phyloP scores from a whole-genome alignment of 2,113 vertebrate genomes.

The Notechis scutatus region DNA sequence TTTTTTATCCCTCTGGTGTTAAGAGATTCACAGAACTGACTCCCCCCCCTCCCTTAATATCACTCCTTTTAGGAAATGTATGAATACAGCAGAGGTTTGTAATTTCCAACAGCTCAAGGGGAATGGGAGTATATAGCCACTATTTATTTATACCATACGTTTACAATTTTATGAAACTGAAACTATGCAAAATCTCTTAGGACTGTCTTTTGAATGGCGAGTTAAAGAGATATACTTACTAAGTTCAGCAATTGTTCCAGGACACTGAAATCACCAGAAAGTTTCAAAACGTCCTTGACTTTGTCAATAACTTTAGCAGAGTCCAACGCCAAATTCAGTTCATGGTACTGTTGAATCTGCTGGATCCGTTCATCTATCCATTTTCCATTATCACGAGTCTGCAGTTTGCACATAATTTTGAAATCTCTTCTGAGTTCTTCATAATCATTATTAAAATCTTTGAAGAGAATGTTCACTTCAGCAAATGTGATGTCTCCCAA shows the following conservation, averaged over 20 bases:
- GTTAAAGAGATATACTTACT: slow-evolving; percentile 71
- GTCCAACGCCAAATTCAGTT: slow-evolving; percentile 78
- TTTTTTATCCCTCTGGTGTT: background rate
- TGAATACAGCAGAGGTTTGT: background rate
- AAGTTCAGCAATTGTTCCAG: slow-evolving; percentile 71
- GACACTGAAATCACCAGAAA: slow-evolving; percentile 83
- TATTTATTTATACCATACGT: too few species aligned
- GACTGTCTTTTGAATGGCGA: background rate
- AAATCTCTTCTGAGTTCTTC: slow-evolving; percentile 69
- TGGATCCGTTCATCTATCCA: slow-evolving; percentile 77
- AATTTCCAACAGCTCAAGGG: background rate
- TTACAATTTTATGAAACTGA: background rate
- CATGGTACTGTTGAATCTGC: slow-evolving; percentile 88
- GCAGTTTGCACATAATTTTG: slow-evolving; percentile 63
- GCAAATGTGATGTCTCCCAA: slow-evolving; percentile 74
- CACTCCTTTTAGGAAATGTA: background rate
- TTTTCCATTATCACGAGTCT: background rate
- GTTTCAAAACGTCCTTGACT: slow-evolving; percentile 73
- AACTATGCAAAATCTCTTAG: background rate
- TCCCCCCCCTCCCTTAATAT: background rate
- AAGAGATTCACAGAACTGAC: background rate
- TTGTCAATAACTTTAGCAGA: slow-evolving; percentile 76
- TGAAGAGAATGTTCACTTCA: slow-evolving; percentile 73
- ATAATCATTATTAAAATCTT: slow-evolving; percentile 70
- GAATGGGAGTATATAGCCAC: background rate